Percentiles rank a stretch among this genome's conserved stretches.
Conservation (phyloP, 1,140 invertebrate species). For the Drosophila willistoni region DNA sequence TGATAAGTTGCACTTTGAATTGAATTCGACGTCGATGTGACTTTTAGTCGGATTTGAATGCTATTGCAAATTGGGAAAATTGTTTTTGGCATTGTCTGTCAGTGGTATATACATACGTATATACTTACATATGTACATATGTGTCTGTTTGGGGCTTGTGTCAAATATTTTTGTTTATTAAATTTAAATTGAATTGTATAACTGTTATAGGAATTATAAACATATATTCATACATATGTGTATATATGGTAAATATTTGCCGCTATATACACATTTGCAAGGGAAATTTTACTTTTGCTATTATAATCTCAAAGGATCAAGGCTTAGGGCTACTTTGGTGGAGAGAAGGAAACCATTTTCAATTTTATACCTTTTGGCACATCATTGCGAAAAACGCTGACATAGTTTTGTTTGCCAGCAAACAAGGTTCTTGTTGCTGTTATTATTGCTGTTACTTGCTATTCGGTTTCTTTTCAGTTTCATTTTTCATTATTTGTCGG, state of each 20-base stretch:
- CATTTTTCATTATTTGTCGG: slow-evolving; percentile 20
- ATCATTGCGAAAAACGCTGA: slow-evolving; percentile 48
- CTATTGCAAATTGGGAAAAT: background rate
- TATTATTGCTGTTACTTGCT: slow-evolving; percentile 24
- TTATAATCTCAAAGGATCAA: too few relatives aligned
- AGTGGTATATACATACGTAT: background rate
- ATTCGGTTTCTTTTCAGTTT: slow-evolving; percentile 5
- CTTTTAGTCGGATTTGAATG: too few relatives aligned
- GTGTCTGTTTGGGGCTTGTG: too few relatives aligned
- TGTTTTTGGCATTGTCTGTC: background rate
- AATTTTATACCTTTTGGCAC: slow-evolving; percentile 30
- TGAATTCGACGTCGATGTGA: too few relatives aligned
- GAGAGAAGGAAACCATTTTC: background rate
- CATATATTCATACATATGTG: too few relatives aligned
- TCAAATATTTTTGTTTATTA: background rate
- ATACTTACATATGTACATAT: too few relatives aligned
- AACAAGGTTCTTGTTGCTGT: slow-evolving; percentile 35
- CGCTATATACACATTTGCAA: background rate
- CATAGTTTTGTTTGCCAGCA: slow-evolving; percentile 58
- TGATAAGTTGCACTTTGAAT: too few relatives aligned
- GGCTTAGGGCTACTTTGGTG: slow-evolving; percentile 7
- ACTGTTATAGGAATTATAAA: too few relatives aligned
- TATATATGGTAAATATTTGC: background rate
- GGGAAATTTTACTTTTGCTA: background rate
- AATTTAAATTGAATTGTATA: background rate